Evolutionary conservation across 2,797 vertebrate species (phyloP).

Genomic region (Sciurus carolinensis): DNA sequence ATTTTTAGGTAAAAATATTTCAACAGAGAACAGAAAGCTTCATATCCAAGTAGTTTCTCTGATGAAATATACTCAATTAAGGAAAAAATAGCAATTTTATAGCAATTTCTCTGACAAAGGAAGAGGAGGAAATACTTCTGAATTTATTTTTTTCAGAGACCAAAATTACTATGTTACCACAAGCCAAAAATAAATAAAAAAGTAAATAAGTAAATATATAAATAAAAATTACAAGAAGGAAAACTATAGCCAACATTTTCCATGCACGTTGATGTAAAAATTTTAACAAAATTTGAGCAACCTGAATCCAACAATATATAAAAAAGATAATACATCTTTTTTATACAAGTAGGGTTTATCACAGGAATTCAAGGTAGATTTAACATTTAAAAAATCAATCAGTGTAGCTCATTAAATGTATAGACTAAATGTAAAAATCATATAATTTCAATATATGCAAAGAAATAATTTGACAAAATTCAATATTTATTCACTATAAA

Average conservation of each 20-base stretch:
- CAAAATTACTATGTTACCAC: not conserved
- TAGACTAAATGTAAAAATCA: not conserved
- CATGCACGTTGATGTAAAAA: not conserved
- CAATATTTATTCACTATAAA: not conserved
- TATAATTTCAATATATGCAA: not conserved
- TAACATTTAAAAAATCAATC: constrained; percentile 26
- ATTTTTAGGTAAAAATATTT: not conserved
- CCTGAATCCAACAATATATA: not conserved
- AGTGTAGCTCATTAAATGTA: not conserved
- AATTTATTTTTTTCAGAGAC: not conserved
- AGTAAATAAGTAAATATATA: not conserved
- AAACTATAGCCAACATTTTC: not conserved
- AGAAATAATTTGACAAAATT: not conserved
- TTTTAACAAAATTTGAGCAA: not conserved
- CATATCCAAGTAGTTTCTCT: not conserved
- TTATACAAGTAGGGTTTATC: not conserved
- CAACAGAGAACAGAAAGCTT: not conserved
- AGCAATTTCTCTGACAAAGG: not conserved
- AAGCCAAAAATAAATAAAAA: not conserved
- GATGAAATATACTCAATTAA: not conserved
- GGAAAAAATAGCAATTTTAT: not conserved
- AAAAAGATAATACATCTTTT: not conserved
- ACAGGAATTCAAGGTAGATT: constrained; percentile 14
- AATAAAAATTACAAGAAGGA: not conserved
- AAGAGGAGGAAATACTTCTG: not conserved